Base-by-base conservation (phyloP, 2,113 vertebrate genomes). In the Vicugna pacos region DNA sequence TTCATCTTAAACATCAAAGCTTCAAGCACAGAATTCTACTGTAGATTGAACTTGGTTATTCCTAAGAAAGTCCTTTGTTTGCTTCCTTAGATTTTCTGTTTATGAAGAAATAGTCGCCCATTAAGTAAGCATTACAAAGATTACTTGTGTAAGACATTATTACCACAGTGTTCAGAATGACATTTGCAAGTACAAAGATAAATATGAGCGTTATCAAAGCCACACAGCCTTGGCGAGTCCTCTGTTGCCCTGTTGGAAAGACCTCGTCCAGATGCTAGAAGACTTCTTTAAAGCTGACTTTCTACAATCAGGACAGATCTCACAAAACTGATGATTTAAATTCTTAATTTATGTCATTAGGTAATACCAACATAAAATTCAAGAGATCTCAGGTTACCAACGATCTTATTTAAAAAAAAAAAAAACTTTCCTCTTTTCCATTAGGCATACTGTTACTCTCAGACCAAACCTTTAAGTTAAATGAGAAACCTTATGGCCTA, bases 381-480 rank as follows among this genome's bases (percentile, higher is more conserved):
- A 22, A 89, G 64, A 96, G 52, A 50, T 32, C 24, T 82, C 56
- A 30, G 75, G 73, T 35, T 91, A 96, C 32, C 88, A n/a, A 85
- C 54, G 11, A 89, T 77, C 30, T 93, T 92, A 50, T 20, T 77
- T 87, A 42, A 42, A 42, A 42, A 42, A 42, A 50, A n/a, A n/a
- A 86, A 88, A 70, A 42, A 15, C 1, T 48, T 58, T 83, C 20
- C 56, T 83, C 12, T 89, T 96, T 95, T 86, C 17, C 58, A 81
- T 90, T 91, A 89, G 54, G 60, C 6, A 82, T 93, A 94, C 30
- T 93, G 30, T 95, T 50, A 80, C 67, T 91, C 48, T 91, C 75
- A 94, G 54, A 80, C 28, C 32, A 95, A 97, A 92, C 58, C 28
- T 94, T 91, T 84, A 95, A 95, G 79, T 85, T 86, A 60, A 95